Evolutionary conservation across 2,113 vertebrate genomes (phyloP).

Genomic region (Seriola quinqueradiata): DNA sequence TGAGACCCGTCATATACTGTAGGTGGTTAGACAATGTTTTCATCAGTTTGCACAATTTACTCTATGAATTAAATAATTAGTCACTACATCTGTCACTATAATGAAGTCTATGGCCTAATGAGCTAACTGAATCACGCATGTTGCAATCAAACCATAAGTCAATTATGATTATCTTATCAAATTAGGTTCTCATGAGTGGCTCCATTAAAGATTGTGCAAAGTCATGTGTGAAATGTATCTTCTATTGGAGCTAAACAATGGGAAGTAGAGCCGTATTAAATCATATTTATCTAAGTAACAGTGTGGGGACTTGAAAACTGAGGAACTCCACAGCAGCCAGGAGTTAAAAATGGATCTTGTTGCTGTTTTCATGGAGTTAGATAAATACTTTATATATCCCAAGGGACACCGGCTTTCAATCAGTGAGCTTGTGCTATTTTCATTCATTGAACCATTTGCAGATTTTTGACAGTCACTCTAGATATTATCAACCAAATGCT

Average conservation of each 20-base stretch:
- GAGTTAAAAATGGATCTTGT: background rate
- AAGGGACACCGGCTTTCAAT: background rate
- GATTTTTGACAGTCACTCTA: background rate
- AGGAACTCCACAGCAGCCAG: background rate
- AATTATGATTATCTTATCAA: background rate
- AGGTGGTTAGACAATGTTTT: background rate
- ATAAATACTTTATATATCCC: background rate
- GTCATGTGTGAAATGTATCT: background rate
- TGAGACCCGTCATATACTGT: background rate
- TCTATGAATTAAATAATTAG: too few species aligned
- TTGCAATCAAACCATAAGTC: background rate
- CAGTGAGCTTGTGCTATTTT: background rate
- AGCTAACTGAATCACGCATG: background rate
- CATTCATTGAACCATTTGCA: background rate
- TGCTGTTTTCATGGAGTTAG: background rate
- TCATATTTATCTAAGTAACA: background rate
- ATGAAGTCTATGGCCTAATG: background rate
- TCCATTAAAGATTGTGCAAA: background rate
- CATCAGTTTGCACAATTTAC: slow-evolving; percentile 4
- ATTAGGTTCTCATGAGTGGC: background rate
- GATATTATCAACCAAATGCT: background rate
- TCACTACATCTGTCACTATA: background rate
- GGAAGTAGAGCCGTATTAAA: background rate
- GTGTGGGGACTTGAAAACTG: background rate
- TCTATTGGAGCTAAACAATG: background rate